A percentile compares a stretch with the other conserved stretches of the same genome.
These are phyloP conservation scores for Mormyrus proboscirostris DNA, from an alignment of 2,797 vertebrate species.

Conservation along the genomic window DNA sequence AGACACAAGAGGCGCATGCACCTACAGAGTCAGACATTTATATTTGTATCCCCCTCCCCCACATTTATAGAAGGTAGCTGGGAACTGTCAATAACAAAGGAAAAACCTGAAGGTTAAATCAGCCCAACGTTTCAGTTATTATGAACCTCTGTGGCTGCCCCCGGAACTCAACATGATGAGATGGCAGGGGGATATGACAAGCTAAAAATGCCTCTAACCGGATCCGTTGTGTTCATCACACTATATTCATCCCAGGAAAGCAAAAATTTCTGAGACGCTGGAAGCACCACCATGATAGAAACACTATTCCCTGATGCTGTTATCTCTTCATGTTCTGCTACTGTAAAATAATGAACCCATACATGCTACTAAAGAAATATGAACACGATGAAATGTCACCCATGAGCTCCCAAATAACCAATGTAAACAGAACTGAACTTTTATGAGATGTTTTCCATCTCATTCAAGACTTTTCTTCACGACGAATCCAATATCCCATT, in stretches of 20 bases:
- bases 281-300: neutral
- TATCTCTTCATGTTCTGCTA: neutral
- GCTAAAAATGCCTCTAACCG: neutral
- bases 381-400: neutral
- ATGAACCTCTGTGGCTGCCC: neutral
- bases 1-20: neutral
- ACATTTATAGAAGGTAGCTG: neutral
- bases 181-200: neutral
- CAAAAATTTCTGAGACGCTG: neutral
- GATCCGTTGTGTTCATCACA: neutral
- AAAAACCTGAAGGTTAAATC: neutral
- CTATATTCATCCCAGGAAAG: neutral
- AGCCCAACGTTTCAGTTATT: neutral
- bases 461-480: neutral
- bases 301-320: neutral
- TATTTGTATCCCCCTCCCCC: neutral
- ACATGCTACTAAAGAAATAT: neutral
- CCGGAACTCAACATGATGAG: neutral
- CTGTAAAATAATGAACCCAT: neutral
- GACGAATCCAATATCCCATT: neutral
- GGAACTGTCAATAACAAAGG: neutral
- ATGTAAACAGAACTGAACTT: neutral
- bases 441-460: neutral
- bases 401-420: neutral
- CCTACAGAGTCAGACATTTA: neutral